Evolutionary conservation across 1,140 invertebrate species (phyloP).

Genomic region (Anastrepha obliqua): DNA sequence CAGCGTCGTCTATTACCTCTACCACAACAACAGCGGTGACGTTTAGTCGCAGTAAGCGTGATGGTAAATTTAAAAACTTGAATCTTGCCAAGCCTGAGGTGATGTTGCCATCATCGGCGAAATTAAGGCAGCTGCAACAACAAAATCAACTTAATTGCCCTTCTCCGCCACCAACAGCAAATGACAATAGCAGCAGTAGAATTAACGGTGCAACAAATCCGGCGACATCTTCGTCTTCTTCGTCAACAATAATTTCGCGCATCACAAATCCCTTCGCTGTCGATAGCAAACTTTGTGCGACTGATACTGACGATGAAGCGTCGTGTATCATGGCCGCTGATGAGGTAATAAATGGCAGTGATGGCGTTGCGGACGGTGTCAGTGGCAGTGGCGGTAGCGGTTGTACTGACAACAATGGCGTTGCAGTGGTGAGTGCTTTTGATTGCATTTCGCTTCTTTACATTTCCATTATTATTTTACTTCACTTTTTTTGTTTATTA

Average conservation of each 20-base stretch:
- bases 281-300: not conserved
- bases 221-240: conserved; percentile 18
- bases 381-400: not conserved
- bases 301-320: not conserved
- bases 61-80: conserved; percentile 73
- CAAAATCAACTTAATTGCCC: conserved; percentile 59
- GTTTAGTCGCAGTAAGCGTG: conserved; percentile 65
- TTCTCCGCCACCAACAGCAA: conserved; percentile 48
- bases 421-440: conserved; percentile 55
- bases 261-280: conserved; percentile 28
- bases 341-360: conserved; percentile 38
- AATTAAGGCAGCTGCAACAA: conserved; percentile 67
- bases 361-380: conserved; percentile 6
- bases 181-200: conserved; percentile 1
- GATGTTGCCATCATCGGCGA: conserved; percentile 71
- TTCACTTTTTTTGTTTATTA: not conserved
- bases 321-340: conserved; percentile 43
- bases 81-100: conserved; percentile 70
- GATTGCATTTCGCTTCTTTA: conserved; percentile 30
- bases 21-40: conserved; percentile 43
- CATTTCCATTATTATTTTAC: conserved; percentile 18
- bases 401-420: conserved; percentile 45
- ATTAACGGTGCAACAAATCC: conserved; percentile 17
- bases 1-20: not conserved
- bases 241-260: not conserved